Percentiles rank a stretch among this genome's conserved stretches.
Evolutionary conservation across 2,888 invertebrate genomes (phyloP).

Genomic region (Buathra laborator): DNA sequence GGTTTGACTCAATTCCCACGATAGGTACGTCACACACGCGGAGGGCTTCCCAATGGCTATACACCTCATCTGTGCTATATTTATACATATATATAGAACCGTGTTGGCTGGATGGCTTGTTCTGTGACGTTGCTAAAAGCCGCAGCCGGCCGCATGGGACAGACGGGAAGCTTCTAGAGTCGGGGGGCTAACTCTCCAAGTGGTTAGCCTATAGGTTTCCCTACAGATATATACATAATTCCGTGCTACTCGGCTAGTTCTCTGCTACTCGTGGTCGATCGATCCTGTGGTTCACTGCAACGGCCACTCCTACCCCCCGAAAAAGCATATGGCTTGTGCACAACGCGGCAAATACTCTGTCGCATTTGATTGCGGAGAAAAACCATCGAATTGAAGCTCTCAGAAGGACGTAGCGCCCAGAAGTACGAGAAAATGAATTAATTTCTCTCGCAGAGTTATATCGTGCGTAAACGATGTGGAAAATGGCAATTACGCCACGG

Average conservation of each 20-base stretch:
- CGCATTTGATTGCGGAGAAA: background rate
- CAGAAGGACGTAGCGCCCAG: background rate
- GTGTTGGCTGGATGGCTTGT: slow-evolving; percentile 17
- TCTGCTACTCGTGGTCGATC: slow-evolving; percentile 45
- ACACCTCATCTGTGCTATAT: slow-evolving; percentile 1
- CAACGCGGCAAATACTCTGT: background rate
- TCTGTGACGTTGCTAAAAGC: slow-evolving; percentile 66
- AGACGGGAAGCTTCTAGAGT: slow-evolving; percentile 56
- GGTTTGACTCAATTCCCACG: slow-evolving; percentile 79
- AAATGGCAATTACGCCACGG: background rate
- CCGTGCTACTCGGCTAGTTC: slow-evolving; percentile 26
- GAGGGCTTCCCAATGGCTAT: slow-evolving; percentile 52
- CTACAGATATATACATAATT: slow-evolving; percentile 10
- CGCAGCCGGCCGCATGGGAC: slow-evolving; percentile 58
- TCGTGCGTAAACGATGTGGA: background rate
- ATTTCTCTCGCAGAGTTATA: background rate
- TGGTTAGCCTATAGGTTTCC: slow-evolving; percentile 29
- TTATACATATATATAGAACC: background rate
- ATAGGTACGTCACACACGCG: slow-evolving; percentile 69
- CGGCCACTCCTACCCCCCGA: slow-evolving; percentile 29
- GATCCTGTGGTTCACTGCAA: slow-evolving; percentile 51
- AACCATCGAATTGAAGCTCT: background rate
- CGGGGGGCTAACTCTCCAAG: slow-evolving; percentile 33
- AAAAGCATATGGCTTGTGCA: slow-evolving; percentile 42
- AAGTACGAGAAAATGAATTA: background rate